Base-by-base conservation (phyloP, 2,888 invertebrate species). In the Acrocyrtus sp. region DNA sequence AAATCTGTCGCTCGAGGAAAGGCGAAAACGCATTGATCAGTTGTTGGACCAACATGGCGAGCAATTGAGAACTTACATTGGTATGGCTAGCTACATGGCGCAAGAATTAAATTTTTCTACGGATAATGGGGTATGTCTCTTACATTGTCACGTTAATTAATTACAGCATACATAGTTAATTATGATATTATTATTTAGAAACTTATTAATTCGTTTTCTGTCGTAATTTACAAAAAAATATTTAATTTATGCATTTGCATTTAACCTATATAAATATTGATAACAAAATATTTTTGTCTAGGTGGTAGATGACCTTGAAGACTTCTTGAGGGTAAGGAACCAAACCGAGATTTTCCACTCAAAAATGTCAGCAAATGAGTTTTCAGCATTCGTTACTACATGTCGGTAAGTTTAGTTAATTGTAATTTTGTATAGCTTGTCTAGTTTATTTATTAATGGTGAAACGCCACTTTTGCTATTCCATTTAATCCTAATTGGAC, bases 331-430 rank as follows among this genome's bases (percentile, higher is more conserved):
- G 17, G 26, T 17, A 17, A 24, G 1, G n/a, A n/a, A n/a, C n/a
- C n/a, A n/a, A n/a, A n/a, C n/a, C n/a, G n/a, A n/a, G n/a, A n/a
- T n/a, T n/a, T 70, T 50, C 48, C 45, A 58, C 2, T 24, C 63
- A 10, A 72, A 65, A 24, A 72, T 72, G 72, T 24, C 43, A 15
- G 19, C 58, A 0, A 3, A 12, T 6, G 58, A 72, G 6, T 72
- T 63, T 51, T 63, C 72, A 12, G 45, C 63, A 4, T 72, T 72
- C 15, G 27, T 72, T 15, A 53, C 72, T 6, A 53, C 43, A 6
- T 65, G 63, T 17, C 50, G 72, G 72, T 72, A 27, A 29, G 56
- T 43, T 5, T 63, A 3, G 19, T 22, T 50, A 50, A 50, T 21
- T 21, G n/a, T n/a, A n/a, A 22, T 50, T 19, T 45, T 8, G 22